Conservation (phyloP, 2,797 vertebrate genomes). For the Clarias pachynema region DNA sequence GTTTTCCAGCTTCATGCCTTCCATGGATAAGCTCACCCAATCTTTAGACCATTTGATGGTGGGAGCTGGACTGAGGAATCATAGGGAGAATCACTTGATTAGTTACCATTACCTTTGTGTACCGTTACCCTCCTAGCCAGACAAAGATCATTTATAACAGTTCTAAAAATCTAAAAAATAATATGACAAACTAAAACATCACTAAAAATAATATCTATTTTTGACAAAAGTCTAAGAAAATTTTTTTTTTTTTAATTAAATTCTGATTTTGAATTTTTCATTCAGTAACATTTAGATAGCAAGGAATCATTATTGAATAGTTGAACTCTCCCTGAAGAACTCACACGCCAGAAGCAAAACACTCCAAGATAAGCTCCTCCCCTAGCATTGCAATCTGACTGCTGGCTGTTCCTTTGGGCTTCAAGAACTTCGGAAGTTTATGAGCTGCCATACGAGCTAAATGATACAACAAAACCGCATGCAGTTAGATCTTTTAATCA, state of each 20-base stretch:
- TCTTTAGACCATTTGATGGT: slow-evolving; percentile 92
- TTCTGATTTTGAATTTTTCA: not conserved
- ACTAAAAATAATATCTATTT: not conserved
- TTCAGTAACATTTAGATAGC: not conserved
- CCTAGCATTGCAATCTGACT: slow-evolving; percentile 86
- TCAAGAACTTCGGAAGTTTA: slow-evolving; percentile 90
- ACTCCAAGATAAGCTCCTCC: slow-evolving; percentile 92
- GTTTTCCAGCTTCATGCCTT: slow-evolving; percentile 86
- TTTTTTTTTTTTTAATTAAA: too few species aligned
- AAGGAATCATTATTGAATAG: not conserved
- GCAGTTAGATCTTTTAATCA: not conserved
- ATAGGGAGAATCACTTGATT: slow-evolving; percentile 6
- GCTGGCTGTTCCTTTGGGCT: slow-evolving; percentile 85
- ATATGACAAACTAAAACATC: not conserved
- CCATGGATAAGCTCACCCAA: slow-evolving; percentile 80
- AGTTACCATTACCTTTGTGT: not conserved
- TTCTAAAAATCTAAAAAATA: not conserved
- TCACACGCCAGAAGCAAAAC: slow-evolving; percentile 94
- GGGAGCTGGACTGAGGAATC: slow-evolving; percentile 77
- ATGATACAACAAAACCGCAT: slow-evolving; percentile 22
- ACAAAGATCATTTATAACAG: not conserved
- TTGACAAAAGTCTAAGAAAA: not conserved
- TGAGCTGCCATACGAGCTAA: slow-evolving; percentile 88
- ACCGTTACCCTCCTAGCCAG: not conserved
- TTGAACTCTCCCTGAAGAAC: slow-evolving; percentile 61